Evolutionary conservation across 2,797 vertebrate species (phyloP), one percentile per base, ranked within the genome.

Genomic region (Hippoglossus hippoglossus): DNA sequence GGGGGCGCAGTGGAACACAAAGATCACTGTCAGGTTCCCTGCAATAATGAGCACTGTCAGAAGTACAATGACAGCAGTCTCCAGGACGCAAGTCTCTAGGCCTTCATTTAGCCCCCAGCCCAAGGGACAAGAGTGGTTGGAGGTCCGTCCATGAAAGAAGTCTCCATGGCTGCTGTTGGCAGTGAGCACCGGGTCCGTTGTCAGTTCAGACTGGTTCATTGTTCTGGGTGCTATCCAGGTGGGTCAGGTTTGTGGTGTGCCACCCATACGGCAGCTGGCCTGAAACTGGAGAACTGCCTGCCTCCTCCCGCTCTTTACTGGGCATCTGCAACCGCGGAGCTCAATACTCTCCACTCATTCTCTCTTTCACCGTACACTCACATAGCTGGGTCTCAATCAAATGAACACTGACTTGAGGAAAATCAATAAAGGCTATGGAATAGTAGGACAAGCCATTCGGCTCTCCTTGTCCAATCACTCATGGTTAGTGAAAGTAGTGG

Each of bases 1-100:
- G 0, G 98, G 98, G 63, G 98, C 98, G 78, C 98, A 99, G 85
- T 99, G 98, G 87, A 99, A 99, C 78, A 99, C 98, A 79, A 98
- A 98, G 79, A 99, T 98, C 81, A 99, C 98, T 0, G 96, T 99
- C 82, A 99, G 90, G 91, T 99, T 99, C 54, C 98, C 98, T 34
- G 95, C 94, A 70, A 99, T 99, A 80, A 99, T 99, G 28, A 99
- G 94, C 58, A 96, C 97, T 0, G 98, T 99, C 82, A 99, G 89
- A 84, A 99, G 93, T 63, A 99, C 95, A 62, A 99, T 98, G 63
- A 99, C 93, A 0, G 94, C 93, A 1, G 98, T 98, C 95, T 99
- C 98, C 86, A 99, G 89, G 79, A 99, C 92, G 81, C 98, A 99
- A 73, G 98, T 91, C 77, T 97, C 97, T 73, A 96, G 89, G 39